phyloP scores from a whole-genome alignment of 2,113 vertebrate genomes.

The Bubo scandiacus region DNA sequence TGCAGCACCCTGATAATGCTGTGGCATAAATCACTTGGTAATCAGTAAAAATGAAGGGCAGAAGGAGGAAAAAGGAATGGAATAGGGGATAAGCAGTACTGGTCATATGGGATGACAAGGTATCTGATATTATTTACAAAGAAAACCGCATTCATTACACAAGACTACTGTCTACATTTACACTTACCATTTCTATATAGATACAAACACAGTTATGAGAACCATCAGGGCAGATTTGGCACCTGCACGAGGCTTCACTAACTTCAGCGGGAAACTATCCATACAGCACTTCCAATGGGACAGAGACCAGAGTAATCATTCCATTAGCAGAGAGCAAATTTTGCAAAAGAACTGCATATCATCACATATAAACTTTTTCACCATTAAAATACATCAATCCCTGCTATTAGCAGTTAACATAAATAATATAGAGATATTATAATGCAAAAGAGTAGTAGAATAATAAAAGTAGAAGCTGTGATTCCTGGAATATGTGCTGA shows the following conservation, averaged over 20 bases:
- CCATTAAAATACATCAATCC: not conserved
- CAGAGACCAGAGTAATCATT: not conserved
- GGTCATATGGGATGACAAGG: rapidly evolving
- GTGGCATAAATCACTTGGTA: not conserved
- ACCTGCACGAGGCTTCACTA: not conserved
- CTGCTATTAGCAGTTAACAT: not conserved
- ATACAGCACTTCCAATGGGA: rapidly evolving
- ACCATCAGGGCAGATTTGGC: not conserved
- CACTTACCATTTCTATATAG: not conserved
- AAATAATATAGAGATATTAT: not conserved
- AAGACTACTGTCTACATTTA: not conserved
- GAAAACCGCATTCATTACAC: not conserved
- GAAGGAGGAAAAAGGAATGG: not conserved
- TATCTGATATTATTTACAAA: not conserved
- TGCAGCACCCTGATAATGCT: not conserved
- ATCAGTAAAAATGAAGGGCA: not conserved
- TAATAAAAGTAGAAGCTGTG: not conserved
- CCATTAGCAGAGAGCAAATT: not conserved
- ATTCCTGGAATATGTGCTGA: not conserved
- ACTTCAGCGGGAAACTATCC: not conserved
- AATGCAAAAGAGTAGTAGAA: not conserved
- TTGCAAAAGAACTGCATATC: not conserved
- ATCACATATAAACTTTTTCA: not conserved
- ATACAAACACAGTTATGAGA: not conserved
- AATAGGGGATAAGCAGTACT: not conserved